Percentiles rank a stretch among this genome's conserved stretches.
Conservation (phyloP, 1,140 invertebrate genomes). For the Magallana gigas region DNA sequence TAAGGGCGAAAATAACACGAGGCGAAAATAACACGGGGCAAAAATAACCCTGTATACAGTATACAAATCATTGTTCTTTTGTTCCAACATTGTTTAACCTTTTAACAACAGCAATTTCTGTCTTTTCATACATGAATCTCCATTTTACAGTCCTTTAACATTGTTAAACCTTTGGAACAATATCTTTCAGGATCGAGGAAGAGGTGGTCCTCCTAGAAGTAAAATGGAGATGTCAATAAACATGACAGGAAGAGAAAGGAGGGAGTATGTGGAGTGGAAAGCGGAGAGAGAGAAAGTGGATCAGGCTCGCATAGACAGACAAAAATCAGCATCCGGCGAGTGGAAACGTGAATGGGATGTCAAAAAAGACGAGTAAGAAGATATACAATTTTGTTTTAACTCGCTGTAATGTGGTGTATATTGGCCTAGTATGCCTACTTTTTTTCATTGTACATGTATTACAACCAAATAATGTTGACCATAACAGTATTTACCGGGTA, state of each 20-base stretch:
- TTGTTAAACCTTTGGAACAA: no score
- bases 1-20: no score
- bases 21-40: no score
- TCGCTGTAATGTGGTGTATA: neutral
- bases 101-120: no score
- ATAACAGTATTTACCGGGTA: no score
- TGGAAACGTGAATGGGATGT: slow-evolving; percentile 76
- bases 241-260: slow-evolving; percentile 75
- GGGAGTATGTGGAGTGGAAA: slow-evolving; percentile 74
- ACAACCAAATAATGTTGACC: no score
- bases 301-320: slow-evolving; percentile 70
- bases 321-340: slow-evolving; percentile 70
- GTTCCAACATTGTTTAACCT: no score
- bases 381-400: neutral
- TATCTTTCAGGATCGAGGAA: slow-evolving; percentile 55
- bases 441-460: no score
- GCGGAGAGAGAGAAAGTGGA: slow-evolving; percentile 74
- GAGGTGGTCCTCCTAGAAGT: slow-evolving; percentile 62
- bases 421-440: neutral
- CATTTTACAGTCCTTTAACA: no score
- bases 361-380: slow-evolving; percentile 71
- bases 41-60: no score
- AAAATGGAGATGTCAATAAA: slow-evolving; percentile 72
- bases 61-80: no score
- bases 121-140: no score